Percentiles rank a stretch among this genome's conserved stretches.
phyloP scores from a whole-genome alignment of 64 coral and sea anemone genomes.

The Montipora efflorescens region DNA sequence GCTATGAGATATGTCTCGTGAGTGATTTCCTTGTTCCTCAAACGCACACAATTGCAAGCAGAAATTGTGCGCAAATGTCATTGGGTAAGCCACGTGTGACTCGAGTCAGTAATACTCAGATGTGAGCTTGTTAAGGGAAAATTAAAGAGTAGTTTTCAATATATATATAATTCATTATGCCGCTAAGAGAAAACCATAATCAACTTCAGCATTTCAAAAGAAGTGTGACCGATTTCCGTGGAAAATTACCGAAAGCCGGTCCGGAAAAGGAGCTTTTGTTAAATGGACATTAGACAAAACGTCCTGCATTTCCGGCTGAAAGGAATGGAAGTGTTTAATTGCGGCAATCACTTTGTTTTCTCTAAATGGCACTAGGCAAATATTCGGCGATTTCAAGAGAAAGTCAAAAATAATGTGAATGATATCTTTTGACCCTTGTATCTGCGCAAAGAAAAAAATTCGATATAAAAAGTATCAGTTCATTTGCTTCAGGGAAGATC shows the following conservation, averaged over 20 bases:
- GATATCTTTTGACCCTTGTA: no score
- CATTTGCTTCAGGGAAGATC: no score
- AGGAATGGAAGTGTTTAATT: not conserved
- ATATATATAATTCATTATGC: not conserved
- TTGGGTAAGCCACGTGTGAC: not conserved
- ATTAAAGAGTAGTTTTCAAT: not conserved
- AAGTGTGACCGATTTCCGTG: not conserved
- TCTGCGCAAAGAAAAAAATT: not conserved
- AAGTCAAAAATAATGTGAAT: no score
- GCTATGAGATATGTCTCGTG: not conserved
- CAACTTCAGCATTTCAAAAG: no score
- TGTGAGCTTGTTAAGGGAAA: not conserved
- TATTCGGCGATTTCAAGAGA: no score
- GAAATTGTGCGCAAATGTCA: not conserved
- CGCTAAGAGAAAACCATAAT: not conserved
- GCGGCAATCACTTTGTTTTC: not conserved
- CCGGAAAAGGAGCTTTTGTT: not conserved
- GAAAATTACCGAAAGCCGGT: not conserved
- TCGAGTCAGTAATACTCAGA: not conserved
- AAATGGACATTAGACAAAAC: not conserved
- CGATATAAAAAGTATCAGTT: slow-evolving; percentile 3
- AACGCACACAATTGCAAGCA: no score
- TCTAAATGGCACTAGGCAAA: no score
- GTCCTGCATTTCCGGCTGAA: not conserved
- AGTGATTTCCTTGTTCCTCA: not conserved